Conservation (phyloP, 2,797 vertebrate species). For the Myotis vivesi region DNA sequence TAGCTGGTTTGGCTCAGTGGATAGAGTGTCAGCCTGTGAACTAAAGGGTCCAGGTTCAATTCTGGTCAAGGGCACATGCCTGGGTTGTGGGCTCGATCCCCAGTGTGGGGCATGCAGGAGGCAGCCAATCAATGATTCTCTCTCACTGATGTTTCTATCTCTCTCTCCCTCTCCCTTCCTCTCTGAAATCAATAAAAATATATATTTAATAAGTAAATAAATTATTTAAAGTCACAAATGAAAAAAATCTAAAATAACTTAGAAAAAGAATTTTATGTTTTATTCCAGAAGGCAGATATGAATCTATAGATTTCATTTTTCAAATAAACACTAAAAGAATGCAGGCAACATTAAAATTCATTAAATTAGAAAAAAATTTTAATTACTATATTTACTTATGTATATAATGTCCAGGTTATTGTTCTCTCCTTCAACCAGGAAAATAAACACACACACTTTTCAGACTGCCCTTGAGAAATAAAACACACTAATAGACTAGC, state of each 20-base stretch:
- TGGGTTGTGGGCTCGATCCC: no score
- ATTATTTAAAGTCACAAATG: background rate
- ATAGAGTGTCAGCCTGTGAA: no score
- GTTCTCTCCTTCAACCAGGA: background rate
- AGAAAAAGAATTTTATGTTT: conserved; percentile 31
- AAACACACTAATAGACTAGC: background rate
- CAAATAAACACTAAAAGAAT: conserved; percentile 29
- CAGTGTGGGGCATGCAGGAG: no score
- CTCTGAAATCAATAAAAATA: no score
- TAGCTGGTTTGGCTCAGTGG: no score
- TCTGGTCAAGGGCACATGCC: no score
- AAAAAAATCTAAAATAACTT: conserved; percentile 1
- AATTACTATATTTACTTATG: background rate
- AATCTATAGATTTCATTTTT: conserved; percentile 1
- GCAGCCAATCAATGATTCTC: no score
- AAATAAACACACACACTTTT: background rate
- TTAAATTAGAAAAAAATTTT: background rate
- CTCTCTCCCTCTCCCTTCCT: no score
- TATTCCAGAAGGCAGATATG: background rate
- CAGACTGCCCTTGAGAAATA: background rate
- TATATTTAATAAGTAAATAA: no score
- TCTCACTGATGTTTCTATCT: no score
- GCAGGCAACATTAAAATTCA: background rate
- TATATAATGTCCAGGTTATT: background rate
- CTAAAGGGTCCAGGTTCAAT: no score